These are phyloP conservation scores for Ibycter americanus DNA, from an alignment of 2,797 vertebrate species.

Conservation along the genomic window DNA sequence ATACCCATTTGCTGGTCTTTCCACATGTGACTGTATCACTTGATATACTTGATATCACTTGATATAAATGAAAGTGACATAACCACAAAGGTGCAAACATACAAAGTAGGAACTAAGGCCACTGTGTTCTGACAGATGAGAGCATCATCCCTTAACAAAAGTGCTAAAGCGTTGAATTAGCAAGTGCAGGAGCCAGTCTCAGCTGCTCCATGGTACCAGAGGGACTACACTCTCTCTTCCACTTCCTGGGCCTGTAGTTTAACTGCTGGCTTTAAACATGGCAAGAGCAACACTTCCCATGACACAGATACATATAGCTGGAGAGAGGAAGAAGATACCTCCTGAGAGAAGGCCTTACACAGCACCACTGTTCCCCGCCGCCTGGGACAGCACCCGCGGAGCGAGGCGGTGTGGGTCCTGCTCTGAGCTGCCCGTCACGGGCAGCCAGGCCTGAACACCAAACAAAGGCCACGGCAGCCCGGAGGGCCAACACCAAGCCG, in stretches of 20 bases:
- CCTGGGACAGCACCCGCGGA: not conserved
- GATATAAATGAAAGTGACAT: not conserved
- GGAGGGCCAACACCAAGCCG: not conserved
- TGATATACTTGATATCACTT: not conserved
- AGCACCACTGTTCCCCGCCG: not conserved
- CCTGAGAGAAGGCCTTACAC: not conserved
- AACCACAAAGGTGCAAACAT: not conserved
- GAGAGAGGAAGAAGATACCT: not conserved
- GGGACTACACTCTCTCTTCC: not conserved
- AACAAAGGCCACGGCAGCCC: not conserved
- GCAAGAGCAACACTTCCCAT: not conserved
- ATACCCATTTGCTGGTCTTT: not conserved
- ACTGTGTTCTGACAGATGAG: accelerated
- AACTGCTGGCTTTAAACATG: not conserved
- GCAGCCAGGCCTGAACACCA: not conserved
- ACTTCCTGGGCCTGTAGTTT: not conserved
- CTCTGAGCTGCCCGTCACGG: not conserved
- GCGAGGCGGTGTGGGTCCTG: not conserved
- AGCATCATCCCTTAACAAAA: not conserved
- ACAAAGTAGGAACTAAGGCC: not conserved
- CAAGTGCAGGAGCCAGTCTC: not conserved
- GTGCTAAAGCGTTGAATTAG: not conserved
- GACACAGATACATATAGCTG: accelerated
- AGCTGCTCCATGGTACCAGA: too few species aligned
- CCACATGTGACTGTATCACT: not conserved